Evolutionary conservation across 2,797 vertebrate genomes (phyloP), one percentile per base, ranked within the genome.

Genomic region (Synaphobranchus kaupii): DNA sequence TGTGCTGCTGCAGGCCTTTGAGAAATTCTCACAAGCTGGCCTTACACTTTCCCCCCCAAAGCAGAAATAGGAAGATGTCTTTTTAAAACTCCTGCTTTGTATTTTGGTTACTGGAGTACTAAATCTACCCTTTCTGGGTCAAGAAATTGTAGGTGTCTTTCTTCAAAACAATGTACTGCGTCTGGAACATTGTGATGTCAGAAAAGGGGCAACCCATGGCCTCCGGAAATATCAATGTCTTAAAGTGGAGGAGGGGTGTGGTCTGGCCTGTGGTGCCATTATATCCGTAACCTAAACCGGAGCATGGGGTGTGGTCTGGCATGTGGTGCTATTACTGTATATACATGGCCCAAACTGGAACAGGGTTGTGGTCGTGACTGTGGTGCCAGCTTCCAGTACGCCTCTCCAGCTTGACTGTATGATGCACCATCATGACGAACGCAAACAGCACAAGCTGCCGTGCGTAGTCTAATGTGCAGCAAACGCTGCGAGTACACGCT

Each of bases 51-150:
- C 60, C 20, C 60, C 20, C 60, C 60, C 63, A n/a, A 28, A n/a
- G 63, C 63, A 68, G 25, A 68, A 68, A 68, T 68, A n/a, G 1
- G 63, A 68, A 68, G n/a, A 25, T 28, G 10, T 68, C 63, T 68
- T 68, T 68, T 28, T 9, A 68, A 68, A 68, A 58, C 2, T 25
- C 10, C 28, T 17, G 68, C 31, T 73, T 73, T 7, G 31, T 31
- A 34, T 73, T 73, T 34, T 34, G 39, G 68, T 39, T 73, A 73
- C 13, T 73, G 28, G 34, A 73, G 13, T 39, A 34, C 31, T 73
- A 73, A 73, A 73, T 73, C 68, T 73, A 28, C 31, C n/a, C 68
- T 73, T 73, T 15, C 13, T 73, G 68, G 68, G 68, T 73, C 68
- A 31, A 73, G 68, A 73, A 3, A 4, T 73, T 9, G 13, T 73